These are phyloP conservation scores for silkworm (Bombyx mori) DNA, from an alignment of 1,140 invertebrate species.

Conservation along the genomic window DNA sequence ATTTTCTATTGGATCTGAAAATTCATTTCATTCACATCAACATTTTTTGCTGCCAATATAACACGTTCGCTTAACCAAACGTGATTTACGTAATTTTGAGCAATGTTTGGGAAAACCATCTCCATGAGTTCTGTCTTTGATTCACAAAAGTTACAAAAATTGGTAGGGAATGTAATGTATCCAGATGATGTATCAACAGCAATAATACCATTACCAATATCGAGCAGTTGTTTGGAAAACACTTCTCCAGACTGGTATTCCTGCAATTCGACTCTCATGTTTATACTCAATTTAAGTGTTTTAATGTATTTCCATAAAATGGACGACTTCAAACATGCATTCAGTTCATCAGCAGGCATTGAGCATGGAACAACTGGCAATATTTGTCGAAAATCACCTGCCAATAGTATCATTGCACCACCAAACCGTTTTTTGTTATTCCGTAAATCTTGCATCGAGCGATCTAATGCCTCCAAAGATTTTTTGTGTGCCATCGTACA, in stretches of 20 bases:
- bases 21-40: no score
- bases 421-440: slow-evolving; percentile 31
- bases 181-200: slow-evolving; percentile 27
- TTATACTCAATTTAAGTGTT: slow-evolving; percentile 15
- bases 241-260: slow-evolving; percentile 32
- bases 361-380: slow-evolving; percentile 15
- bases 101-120: no score
- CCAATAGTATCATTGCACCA: slow-evolving; percentile 20
- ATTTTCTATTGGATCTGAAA: neutral
- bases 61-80: neutral
- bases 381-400: slow-evolving; percentile 24
- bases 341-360: slow-evolving; percentile 20
- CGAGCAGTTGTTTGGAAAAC: slow-evolving; percentile 15
- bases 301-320: slow-evolving; percentile 18
- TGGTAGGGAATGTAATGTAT: slow-evolving; percentile 44
- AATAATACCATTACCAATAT: slow-evolving; percentile 43
- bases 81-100: neutral
- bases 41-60: no score
- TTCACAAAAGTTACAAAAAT: slow-evolving; percentile 25
- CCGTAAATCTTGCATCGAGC: slow-evolving; percentile 42
- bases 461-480: slow-evolving; percentile 25
- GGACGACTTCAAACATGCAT: slow-evolving; percentile 16
- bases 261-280: slow-evolving; percentile 51
- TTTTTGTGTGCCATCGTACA: slow-evolving; percentile 10
- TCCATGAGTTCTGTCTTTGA: slow-evolving; percentile 19